Base-by-base conservation (phyloP, 2,888 invertebrate species). In the Teleogryllus oceanicus region DNA sequence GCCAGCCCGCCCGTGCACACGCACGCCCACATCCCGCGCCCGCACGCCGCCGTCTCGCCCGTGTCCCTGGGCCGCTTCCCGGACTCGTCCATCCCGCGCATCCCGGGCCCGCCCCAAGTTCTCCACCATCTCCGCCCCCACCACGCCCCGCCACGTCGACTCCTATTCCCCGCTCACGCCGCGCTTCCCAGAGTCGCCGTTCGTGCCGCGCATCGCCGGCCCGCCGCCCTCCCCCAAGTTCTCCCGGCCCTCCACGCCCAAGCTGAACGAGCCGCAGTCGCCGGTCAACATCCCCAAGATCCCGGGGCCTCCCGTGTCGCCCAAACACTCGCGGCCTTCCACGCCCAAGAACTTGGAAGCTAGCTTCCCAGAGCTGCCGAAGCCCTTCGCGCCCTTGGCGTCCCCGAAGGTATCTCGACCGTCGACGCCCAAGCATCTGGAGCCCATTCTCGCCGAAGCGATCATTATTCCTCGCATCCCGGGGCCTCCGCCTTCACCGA, bases 391-490 rank as follows among this genome's bases (percentile, higher is more conserved):
- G 1, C 79, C 81, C 49, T 80, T 80, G 4, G 74, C 79, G 16
- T 79, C 79, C 4, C 80, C 80, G 13, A 79, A 79, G 21, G 77
- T 76, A 18, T 79, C 82, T 12, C 50, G 76, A 20, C 80, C 81
- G 3, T 77, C 78, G 5, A 80, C 80, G 2, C 80, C 81, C 5
- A 81, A 78, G 24, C 50, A 79, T 49, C 74, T 80, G 74, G 78
- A 82, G 24, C 62, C 80, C 21, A 37, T 75, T 11, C 77, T 77
- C 12, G 74, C 78, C 11, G 82, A 80, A 21, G 49, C 80, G 10
- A 74, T 80, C 13, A 49, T 78, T 11, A 83, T 82, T 50, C 83
- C 83, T 2, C 82, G 80, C 78, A 82, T 83, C 13, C 82, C 82
- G 2, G 82, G 81, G 11, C 82, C 83, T 2, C 82, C 82, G 8